Conservation (phyloP, 1,140 invertebrate genomes). For the Monomorium pharaonis region DNA sequence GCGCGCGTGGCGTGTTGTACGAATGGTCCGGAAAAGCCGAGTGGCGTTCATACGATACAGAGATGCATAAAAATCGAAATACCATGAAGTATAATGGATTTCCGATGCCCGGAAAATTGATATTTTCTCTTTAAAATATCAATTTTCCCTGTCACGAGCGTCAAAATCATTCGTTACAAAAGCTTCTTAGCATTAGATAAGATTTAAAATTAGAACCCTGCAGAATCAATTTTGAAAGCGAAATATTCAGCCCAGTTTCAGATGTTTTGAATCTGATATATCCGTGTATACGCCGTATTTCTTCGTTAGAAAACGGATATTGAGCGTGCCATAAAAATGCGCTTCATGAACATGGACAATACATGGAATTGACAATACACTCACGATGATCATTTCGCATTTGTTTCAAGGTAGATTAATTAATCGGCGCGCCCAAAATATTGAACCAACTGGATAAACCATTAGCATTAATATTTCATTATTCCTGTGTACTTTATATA, state of each 20-base stretch:
- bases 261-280: slow-evolving; percentile 8
- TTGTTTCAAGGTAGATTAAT: slow-evolving; percentile 31
- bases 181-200: not conserved
- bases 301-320: slow-evolving; percentile 21
- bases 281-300: not conserved
- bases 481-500: not conserved
- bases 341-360: slow-evolving; percentile 24
- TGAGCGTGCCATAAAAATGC: not conserved
- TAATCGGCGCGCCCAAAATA: slow-evolving; percentile 31
- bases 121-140: too few relatives aligned
- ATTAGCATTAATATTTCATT: slow-evolving; percentile 48
- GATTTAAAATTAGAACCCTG: not conserved
- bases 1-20: slow-evolving; percentile 39
- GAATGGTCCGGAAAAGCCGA: slow-evolving; percentile 25
- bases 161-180: not conserved
- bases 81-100: not conserved
- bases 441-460: slow-evolving; percentile 10
- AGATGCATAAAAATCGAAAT: slow-evolving; percentile 28
- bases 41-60: not conserved
- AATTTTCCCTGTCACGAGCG: too few relatives aligned
- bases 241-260: slow-evolving; percentile 10
- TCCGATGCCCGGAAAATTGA: not conserved
- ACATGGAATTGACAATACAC: not conserved
- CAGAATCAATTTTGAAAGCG: not conserved
- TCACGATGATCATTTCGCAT: slow-evolving; percentile 18